A percentile compares a stretch with the other conserved stretches of the same genome.
Conservation (phyloP, 1,140 invertebrate genomes). For the Steinernema khuongi region DNA sequence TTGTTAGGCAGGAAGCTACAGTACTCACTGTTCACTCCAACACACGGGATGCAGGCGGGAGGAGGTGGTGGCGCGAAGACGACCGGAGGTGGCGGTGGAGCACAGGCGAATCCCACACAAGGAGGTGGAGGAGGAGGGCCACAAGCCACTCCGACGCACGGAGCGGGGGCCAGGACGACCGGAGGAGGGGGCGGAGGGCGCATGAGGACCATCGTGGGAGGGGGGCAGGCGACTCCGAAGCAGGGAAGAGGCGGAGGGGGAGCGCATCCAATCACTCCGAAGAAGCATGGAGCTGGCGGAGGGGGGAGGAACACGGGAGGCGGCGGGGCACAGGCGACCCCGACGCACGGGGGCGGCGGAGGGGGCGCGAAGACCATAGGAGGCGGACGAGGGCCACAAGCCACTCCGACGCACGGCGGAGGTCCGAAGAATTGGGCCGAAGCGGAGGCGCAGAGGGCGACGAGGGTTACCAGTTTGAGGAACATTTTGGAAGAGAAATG, state of each 20-base stretch:
- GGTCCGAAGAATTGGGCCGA: slow-evolving; percentile 7
- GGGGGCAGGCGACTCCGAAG: neutral
- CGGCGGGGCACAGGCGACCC: neutral
- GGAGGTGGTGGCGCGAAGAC: neutral
- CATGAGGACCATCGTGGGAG: neutral
- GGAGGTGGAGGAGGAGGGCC: neutral
- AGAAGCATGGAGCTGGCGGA: neutral
- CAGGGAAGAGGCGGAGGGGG: neutral
- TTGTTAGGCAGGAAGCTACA: too few species aligned
- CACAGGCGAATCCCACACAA: neutral
- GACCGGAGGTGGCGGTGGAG: neutral
- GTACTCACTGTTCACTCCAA: too few species aligned
- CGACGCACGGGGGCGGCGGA: neutral
- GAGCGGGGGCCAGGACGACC: neutral
- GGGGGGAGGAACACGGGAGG: neutral
- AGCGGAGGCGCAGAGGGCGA: neutral
- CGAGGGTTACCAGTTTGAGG: neutral
- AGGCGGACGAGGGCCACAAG: neutral
- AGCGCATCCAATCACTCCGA: neutral
- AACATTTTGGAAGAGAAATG: neutral
- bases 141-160: neutral
- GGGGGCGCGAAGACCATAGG: neutral
- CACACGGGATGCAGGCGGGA: neutral
- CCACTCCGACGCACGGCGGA: neutral
- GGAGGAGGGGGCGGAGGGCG: neutral